phyloP scores from a whole-genome alignment of 2,888 invertebrate species.

The Emmelina monodactyla region DNA sequence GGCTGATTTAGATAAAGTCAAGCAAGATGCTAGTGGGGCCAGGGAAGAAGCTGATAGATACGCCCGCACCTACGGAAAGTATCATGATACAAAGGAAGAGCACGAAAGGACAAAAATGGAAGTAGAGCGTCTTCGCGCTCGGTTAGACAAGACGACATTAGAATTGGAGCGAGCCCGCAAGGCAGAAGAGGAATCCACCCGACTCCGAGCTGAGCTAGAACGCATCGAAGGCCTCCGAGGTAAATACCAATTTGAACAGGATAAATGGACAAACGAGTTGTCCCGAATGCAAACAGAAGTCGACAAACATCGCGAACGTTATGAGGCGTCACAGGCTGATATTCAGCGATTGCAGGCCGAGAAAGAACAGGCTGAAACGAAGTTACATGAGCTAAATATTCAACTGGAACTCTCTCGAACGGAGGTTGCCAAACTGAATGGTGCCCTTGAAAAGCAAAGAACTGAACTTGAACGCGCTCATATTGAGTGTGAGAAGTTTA shows the following conservation, averaged over 20 bases:
- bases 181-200: slow-evolving; percentile 70
- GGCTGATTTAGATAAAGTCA: slow-evolving; percentile 74
- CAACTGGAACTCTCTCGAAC: slow-evolving; percentile 82
- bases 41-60: slow-evolving; percentile 81
- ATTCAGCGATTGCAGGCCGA: slow-evolving; percentile 71
- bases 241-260: slow-evolving; percentile 67
- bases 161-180: slow-evolving; percentile 81
- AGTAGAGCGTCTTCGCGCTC: slow-evolving; percentile 80
- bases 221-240: slow-evolving; percentile 76
- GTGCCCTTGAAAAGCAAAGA: slow-evolving; percentile 81
- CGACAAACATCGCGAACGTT: slow-evolving; percentile 78
- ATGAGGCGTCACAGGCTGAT: slow-evolving; percentile 77
- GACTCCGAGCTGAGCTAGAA: slow-evolving; percentile 75
- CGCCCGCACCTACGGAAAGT: slow-evolving; percentile 76
- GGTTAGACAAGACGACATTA: slow-evolving; percentile 80
- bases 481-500: slow-evolving; percentile 88
- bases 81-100: slow-evolving; percentile 80
- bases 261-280: slow-evolving; percentile 66
- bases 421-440: slow-evolving; percentile 77
- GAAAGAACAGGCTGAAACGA: slow-evolving; percentile 74
- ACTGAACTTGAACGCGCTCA: slow-evolving; percentile 83
- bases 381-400: slow-evolving; percentile 78
- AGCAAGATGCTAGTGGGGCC: slow-evolving; percentile 77
- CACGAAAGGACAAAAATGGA: slow-evolving; percentile 80
- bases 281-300: slow-evolving; percentile 80